phyloP scores from a whole-genome alignment of 92 coral and sea anemone genomes.

The Porites rus region DNA sequence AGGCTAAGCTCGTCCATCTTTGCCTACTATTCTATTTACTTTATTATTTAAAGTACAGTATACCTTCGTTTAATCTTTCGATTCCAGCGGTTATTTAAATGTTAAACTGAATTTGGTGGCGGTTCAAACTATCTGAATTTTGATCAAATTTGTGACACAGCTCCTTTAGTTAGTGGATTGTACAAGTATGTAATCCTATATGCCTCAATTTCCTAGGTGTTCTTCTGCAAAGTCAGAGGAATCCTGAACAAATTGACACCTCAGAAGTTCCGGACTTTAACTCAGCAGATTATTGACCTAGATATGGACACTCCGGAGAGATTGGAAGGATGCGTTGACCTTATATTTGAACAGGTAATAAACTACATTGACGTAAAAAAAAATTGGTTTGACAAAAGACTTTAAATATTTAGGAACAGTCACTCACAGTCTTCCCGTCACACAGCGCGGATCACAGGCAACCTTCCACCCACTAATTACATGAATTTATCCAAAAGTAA shows the following conservation, averaged over 20 bases:
- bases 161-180: neutral
- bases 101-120: too few species aligned
- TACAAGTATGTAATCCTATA: too few species aligned
- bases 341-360: constrained; percentile 91
- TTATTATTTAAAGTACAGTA: too few species aligned
- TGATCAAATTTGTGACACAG: neutral
- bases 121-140: too few species aligned
- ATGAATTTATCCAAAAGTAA: too few species aligned
- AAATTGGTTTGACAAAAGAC: neutral
- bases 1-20: too few species aligned
- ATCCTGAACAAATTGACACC: constrained; percentile 94
- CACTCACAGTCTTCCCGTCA: too few species aligned
- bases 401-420: neutral
- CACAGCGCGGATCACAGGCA: too few species aligned
- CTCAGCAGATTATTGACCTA: constrained; percentile 78
- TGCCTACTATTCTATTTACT: too few species aligned
- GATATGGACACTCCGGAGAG: constrained; percentile 87
- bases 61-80: too few species aligned
- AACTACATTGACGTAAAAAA: neutral
- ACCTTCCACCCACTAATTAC: too few species aligned
- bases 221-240: constrained; percentile 78
- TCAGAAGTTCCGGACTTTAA: constrained; percentile 88
- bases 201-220: constrained; percentile 52
- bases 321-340: constrained; percentile 85
- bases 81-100: too few species aligned